Base-by-base conservation (phyloP, 1,140 invertebrate species). In the Bombyx mandarina region DNA sequence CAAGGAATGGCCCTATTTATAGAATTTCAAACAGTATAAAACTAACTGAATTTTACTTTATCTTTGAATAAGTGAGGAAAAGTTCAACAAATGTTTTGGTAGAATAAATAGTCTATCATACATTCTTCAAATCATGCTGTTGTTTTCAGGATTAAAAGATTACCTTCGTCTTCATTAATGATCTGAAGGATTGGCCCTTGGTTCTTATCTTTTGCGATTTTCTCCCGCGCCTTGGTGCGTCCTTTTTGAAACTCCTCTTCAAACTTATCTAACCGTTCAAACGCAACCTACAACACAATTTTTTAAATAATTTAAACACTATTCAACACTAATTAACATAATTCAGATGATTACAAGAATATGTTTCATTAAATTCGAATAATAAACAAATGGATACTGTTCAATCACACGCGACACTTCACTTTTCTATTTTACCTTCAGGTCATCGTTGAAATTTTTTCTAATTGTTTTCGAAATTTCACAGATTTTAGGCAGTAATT, bases 111-210 rank as follows among this genome's bases (percentile, higher is more conserved):
- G 26, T 35, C 2, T 35, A 35, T 35, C 4, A 5, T 2, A 35
- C 26, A 35, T 35, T 35, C 2, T 35, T 35, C 26, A 35, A 35
- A 35, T 35, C 26, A 35, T 35, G 26, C 4, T 35, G 26, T 35
- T 35, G 26, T 35, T 35, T 35, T 35, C 2, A 5, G 26, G 4
- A 35, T 35, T 12, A 22, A 10, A 8, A 8, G 22, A 60, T 54
- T 66, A 82, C 81, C 75, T 61, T 80, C 82, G 48, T 77, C 77
- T 58, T 86, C 82, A 53, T 79, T 56, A 50, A 86, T 83, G 53
- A 79, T 79, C 63, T 82, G 74, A 54, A 86, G 71, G 49, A 69
- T 74, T 43, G 72, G 77, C 62, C 65, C 52, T 52, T 45, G 58
- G 54, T 64, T 73, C 66, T 79, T 86, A 43, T 86, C 74, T 56